Evolutionary conservation across 1,140 invertebrate genomes (phyloP), one percentile per base, ranked within the genome.

Genomic region (Trichogramma pretiosum): DNA sequence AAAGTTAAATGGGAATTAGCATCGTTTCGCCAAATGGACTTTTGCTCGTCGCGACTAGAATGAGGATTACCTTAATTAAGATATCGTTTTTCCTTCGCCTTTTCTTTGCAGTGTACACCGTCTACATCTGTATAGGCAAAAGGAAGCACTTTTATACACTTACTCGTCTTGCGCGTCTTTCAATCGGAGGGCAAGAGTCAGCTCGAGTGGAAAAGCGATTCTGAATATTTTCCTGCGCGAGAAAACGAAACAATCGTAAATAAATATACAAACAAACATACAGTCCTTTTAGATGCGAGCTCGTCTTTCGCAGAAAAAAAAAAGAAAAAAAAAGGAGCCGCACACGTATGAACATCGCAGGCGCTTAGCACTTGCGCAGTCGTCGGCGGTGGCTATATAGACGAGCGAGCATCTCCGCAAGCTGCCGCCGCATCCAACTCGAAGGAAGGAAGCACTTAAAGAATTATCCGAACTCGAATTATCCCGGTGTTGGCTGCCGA

Each of bases 401-500:
- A 5, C 34, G 34, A 41, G 7, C 10, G 16, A 34, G 32, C 7
- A 13, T 1, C 7, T 28, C 26, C 26, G 26, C 7, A 13, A 28
- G 26, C 26, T 7, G n/a, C 7, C 26, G 26, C 26, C 26, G 26
- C n/a, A n/a, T 36, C 7, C 7, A 18, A 8, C 34, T 13, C 16
- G 9, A 17, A 41, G 58, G 56, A 63, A 68, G 63, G 63, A 70
- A 72, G 69, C 69, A 70, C 68, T 72, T 72, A 72, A 70, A 70
- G 69, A 72, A 72, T 72, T 70, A 72, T 72, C 69, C 63, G 66
- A 70, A 67, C 65, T 64, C 63, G 58, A 60, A 61, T n/a, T n/a
- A n/a, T n/a, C n/a, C n/a, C n/a, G n/a, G n/a, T n/a, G n/a, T n/a
- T n/a, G n/a, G n/a, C n/a, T n/a, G 26, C 13, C 61, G 54, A 60